Evolutionary conservation across 37 sponge, comb jelly and placozoan genomes (phyloP).

Genomic region (Petrosia ficiformis): DNA sequence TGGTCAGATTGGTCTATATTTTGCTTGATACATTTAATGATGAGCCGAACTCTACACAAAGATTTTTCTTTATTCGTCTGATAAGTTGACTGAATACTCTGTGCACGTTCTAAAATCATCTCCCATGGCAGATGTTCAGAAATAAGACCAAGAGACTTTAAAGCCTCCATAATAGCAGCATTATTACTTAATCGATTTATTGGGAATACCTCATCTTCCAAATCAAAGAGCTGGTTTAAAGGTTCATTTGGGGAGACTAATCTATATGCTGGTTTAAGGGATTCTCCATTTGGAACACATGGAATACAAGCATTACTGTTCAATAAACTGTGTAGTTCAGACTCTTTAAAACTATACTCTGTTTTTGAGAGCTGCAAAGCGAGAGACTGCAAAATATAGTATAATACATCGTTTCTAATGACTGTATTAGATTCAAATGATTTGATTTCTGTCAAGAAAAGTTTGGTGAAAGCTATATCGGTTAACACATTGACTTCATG

Average conservation of each 20-base stretch:
- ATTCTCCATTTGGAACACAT: constrained; percentile 39
- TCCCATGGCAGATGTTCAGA: constrained; percentile 16
- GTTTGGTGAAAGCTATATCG: neutral
- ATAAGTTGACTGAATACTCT: constrained; percentile 4
- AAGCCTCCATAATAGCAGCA: neutral
- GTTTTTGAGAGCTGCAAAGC: neutral
- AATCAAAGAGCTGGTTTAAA: constrained; percentile 24
- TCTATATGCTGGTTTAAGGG: constrained; percentile 5
- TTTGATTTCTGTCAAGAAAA: neutral
- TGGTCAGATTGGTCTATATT: no score
- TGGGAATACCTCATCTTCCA: constrained; percentile 49
- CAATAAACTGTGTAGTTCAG: constrained; percentile 5
- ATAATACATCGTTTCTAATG: constrained; percentile 12
- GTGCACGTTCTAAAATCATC: constrained; percentile 45
- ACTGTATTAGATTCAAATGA: neutral
- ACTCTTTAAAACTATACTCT: neutral
- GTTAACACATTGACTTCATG: neutral
- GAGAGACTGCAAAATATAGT: neutral
- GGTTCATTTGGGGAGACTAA: constrained; percentile 31
- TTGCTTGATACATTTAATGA: constrained; percentile 5
- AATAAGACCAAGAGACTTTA: constrained; percentile 44
- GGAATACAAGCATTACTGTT: constrained; percentile 28
- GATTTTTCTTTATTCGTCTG: constrained; percentile 10
- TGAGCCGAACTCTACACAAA: constrained; percentile 4
- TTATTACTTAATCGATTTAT: constrained; percentile 1